Conservation (phyloP, 2,113 vertebrate species). For the Hemiprocne comata region DNA sequence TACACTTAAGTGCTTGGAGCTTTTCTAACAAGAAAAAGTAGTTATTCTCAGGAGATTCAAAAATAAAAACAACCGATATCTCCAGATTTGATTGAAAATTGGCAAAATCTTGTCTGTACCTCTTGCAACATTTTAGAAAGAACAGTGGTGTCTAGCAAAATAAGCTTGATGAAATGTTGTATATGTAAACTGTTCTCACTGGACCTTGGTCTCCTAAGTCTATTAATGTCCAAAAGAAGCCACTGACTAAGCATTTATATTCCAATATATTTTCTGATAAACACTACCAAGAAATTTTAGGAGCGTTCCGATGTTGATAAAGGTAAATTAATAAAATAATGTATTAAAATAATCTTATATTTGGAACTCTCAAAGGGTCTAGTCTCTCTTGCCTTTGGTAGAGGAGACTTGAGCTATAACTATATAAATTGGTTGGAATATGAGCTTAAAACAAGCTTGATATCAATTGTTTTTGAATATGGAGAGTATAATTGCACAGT, state of each 20-base stretch:
- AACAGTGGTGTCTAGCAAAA: not conserved
- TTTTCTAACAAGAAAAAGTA: not conserved
- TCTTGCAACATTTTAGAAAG: not conserved
- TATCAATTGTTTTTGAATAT: not conserved
- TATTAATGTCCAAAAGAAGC: not conserved
- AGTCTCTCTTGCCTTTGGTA: not conserved
- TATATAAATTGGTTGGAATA: not conserved
- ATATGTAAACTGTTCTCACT: not conserved
- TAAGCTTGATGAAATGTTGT: not conserved
- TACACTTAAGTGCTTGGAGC: not conserved
- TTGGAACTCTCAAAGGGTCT: not conserved
- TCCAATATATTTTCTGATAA: not conserved
- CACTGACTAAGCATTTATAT: not conserved
- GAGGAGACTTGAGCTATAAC: not conserved
- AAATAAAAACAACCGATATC: not conserved
- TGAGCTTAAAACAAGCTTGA: not conserved
- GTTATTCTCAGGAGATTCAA: not conserved
- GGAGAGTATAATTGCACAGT: not conserved
- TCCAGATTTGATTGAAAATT: not conserved
- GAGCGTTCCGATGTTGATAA: not conserved
- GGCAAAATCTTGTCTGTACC: not conserved
- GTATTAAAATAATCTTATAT: not conserved
- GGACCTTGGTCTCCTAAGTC: not conserved
- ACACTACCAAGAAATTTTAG: not conserved
- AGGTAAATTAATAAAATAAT: not conserved